Percentiles rank a stretch among this genome's conserved stretches.
phyloP scores from a whole-genome alignment of 1,140 invertebrate genomes.

The Trachymyrmex septentrionalis region DNA sequence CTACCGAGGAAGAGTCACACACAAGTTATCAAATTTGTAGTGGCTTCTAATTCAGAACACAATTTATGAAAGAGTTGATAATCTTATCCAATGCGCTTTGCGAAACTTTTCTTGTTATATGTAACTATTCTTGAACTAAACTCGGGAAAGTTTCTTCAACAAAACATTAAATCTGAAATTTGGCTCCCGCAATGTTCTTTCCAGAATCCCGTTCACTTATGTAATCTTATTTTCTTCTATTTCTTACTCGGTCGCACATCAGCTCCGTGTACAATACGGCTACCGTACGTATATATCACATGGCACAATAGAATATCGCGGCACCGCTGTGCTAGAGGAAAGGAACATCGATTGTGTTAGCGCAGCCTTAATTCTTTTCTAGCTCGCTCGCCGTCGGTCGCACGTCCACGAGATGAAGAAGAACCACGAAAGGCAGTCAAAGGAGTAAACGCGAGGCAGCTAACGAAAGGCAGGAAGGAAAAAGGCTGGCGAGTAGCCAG shows the following conservation, averaged over 20 bases:
- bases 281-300: slow-evolving; percentile 31
- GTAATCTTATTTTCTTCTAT: slow-evolving; percentile 53
- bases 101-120: slow-evolving; percentile 24
- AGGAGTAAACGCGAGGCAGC: slow-evolving; percentile 8
- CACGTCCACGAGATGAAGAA: slow-evolving; percentile 33
- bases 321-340: background rate
- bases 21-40: too few relatives aligned
- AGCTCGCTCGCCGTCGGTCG: slow-evolving; percentile 36
- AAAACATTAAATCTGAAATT: slow-evolving; percentile 37
- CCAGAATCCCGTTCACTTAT: background rate
- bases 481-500: slow-evolving; percentile 77
- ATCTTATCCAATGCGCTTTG: background rate
- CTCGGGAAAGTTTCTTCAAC: background rate
- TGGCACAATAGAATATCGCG: slow-evolving; percentile 28
- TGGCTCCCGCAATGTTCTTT: background rate
- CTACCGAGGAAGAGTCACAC: too few relatives aligned
- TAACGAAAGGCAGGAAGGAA: slow-evolving; percentile 50
- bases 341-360: slow-evolving; percentile 66
- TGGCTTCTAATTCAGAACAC: too few relatives aligned
- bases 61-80: background rate
- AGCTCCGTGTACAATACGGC: slow-evolving; percentile 24
- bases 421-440: slow-evolving; percentile 9
- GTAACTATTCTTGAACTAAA: background rate
- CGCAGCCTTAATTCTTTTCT: slow-evolving; percentile 67
- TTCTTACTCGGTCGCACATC: slow-evolving; percentile 42